phyloP scores from a whole-genome alignment of 2,113 vertebrate genomes.

The Grus americana region DNA sequence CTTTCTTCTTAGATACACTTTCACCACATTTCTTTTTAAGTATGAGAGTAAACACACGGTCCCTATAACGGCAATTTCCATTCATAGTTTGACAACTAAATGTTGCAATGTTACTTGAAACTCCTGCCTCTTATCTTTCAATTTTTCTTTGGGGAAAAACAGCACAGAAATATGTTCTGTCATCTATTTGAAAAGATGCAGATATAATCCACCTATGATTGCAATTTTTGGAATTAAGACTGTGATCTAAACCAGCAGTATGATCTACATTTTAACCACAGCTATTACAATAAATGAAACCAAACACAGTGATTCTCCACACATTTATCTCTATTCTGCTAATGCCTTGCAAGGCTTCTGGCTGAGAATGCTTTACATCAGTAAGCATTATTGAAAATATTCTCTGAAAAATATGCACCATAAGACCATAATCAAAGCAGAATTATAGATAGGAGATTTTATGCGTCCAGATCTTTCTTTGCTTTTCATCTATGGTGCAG shows the following conservation, averaged over 20 bases:
- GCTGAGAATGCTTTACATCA: background rate
- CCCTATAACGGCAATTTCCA: slow-evolving; percentile 53
- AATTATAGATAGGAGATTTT: background rate
- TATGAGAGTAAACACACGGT: background rate
- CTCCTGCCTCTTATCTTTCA: slow-evolving; percentile 56
- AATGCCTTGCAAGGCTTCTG: background rate
- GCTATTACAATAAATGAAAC: slow-evolving; percentile 54
- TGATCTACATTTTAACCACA: slow-evolving; percentile 61
- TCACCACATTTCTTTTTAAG: slow-evolving; percentile 21
- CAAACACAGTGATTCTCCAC: background rate
- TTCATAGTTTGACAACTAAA: slow-evolving; percentile 63
- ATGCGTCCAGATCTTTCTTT: background rate
- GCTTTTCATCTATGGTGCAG: background rate
- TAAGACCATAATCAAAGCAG: background rate
- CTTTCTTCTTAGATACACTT: background rate
- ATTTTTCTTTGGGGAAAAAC: slow-evolving; percentile 64
- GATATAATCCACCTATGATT: slow-evolving; percentile 68
- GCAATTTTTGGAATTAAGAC: slow-evolving; percentile 67
- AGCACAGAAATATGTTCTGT: slow-evolving; percentile 57
- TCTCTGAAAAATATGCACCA: background rate
- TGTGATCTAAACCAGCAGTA: slow-evolving; percentile 46
- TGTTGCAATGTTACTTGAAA: slow-evolving; percentile 59
- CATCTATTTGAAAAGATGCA: slow-evolving; percentile 61
- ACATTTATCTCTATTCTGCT: background rate
- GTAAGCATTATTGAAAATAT: background rate